Conservation (phyloP, 2,797 vertebrate species). For the Masticophis lateralis region DNA sequence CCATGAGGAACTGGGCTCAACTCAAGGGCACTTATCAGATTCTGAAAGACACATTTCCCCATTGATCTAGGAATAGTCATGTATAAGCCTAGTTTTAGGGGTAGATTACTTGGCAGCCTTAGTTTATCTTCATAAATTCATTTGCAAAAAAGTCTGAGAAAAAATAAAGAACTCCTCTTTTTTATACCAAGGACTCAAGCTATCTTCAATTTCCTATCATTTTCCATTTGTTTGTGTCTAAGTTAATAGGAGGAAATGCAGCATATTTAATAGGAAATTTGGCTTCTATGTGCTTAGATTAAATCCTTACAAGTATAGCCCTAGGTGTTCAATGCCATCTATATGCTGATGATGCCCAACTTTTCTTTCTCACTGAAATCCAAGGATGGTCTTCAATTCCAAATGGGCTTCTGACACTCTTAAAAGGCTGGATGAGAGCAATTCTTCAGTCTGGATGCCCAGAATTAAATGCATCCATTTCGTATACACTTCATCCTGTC, state of each 20-base stretch:
- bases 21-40: background rate
- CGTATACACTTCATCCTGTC: background rate
- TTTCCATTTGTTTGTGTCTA: conserved; percentile 33
- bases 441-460: background rate
- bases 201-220: conserved; percentile 27
- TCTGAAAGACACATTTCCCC: background rate
- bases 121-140: background rate
- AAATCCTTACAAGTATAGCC: background rate
- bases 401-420: background rate
- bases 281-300: background rate
- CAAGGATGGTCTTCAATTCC: background rate
- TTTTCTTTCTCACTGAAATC: background rate
- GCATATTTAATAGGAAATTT: conserved; percentile 25
- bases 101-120: background rate
- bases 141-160: background rate
- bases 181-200: background rate
- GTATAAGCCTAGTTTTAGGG: background rate
- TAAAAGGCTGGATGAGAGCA: background rate
- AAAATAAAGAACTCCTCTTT: background rate
- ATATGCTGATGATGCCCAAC: background rate
- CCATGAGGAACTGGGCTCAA: background rate
- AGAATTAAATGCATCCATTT: background rate
- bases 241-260: conserved; percentile 9
- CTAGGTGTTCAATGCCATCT: background rate
- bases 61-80: background rate